These are phyloP conservation scores for Chunga burmeisteri DNA, from an alignment of 2,113 vertebrate genomes.

Conservation along the genomic window DNA sequence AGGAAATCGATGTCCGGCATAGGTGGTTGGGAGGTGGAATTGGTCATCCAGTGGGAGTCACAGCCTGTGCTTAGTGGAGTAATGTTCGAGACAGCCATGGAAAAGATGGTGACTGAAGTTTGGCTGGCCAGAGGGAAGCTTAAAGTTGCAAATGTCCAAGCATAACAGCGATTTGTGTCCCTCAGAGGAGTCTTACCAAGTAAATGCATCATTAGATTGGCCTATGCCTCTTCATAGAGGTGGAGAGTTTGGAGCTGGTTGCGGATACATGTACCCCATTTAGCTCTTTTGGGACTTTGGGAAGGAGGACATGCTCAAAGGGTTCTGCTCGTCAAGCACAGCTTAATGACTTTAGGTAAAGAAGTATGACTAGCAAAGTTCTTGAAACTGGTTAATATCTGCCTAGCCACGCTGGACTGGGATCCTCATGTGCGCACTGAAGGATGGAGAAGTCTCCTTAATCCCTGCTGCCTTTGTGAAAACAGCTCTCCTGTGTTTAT, in stretches of 20 bases:
- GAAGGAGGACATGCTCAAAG: neutral
- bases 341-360: neutral
- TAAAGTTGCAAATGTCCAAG: neutral
- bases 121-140: neutral
- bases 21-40: neutral
- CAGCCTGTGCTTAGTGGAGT: neutral
- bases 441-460: neutral
- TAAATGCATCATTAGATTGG: neutral
- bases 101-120: neutral
- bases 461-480: neutral
- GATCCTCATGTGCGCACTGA: neutral
- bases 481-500: rapidly evolving
- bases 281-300: neutral
- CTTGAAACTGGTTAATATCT: neutral
- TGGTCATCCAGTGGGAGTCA: neutral
- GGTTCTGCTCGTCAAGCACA: neutral
- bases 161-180: neutral
- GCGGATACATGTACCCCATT: neutral
- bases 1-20: neutral
- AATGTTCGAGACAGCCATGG: neutral
- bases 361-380: neutral
- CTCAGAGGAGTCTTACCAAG: neutral
- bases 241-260: neutral
- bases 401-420: neutral
- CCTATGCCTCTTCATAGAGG: neutral